Percentiles rank a stretch among this genome's conserved stretches.
Conservation (phyloP, 2,888 invertebrate species). For the Parelbella ahira region DNA sequence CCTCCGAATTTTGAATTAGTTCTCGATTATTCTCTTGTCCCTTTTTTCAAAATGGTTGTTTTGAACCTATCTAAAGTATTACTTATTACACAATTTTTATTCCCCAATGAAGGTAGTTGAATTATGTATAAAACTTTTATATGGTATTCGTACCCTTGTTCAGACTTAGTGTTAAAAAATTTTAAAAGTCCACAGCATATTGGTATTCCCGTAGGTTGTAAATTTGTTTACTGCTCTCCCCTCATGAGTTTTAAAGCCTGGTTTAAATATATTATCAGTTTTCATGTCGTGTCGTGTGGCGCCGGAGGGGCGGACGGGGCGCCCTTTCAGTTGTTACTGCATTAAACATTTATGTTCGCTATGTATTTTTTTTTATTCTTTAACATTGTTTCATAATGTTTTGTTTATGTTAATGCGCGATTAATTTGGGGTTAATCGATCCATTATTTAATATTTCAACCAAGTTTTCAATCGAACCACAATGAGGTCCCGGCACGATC, state of each 20-base stretch:
- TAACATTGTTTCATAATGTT: slow-evolving; percentile 36
- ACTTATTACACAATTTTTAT: too few species aligned
- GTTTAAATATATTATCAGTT: slow-evolving; percentile 77
- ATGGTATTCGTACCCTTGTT: too few species aligned
- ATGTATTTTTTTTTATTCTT: slow-evolving; percentile 34
- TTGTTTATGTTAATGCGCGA: slow-evolving; percentile 19
- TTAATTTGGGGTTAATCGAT: slow-evolving; percentile 3
- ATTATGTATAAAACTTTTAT: too few species aligned
- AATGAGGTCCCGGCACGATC: slow-evolving; percentile 9
- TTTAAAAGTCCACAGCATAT: slow-evolving; percentile 42
- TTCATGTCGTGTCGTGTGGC: slow-evolving; percentile 69
- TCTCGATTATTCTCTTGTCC: too few species aligned
- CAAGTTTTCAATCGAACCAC: slow-evolving; percentile 13
- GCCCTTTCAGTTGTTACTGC: slow-evolving; percentile 51
- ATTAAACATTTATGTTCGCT: slow-evolving; percentile 50
- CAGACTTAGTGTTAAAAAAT: too few species aligned
- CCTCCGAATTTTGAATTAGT: too few species aligned
- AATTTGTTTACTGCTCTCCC: slow-evolving; percentile 59
- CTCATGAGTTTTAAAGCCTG: slow-evolving; percentile 55
- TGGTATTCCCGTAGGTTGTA: slow-evolving; percentile 60
- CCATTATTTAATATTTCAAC: slow-evolving; percentile 7
- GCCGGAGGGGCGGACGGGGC: slow-evolving; percentile 52
- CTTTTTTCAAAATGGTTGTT: too few species aligned
- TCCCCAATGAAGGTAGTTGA: too few species aligned
- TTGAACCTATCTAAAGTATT: too few species aligned